These are phyloP conservation scores for Molanna angustata DNA, from an alignment of 2,888 invertebrate genomes.

Conservation along the genomic window DNA sequence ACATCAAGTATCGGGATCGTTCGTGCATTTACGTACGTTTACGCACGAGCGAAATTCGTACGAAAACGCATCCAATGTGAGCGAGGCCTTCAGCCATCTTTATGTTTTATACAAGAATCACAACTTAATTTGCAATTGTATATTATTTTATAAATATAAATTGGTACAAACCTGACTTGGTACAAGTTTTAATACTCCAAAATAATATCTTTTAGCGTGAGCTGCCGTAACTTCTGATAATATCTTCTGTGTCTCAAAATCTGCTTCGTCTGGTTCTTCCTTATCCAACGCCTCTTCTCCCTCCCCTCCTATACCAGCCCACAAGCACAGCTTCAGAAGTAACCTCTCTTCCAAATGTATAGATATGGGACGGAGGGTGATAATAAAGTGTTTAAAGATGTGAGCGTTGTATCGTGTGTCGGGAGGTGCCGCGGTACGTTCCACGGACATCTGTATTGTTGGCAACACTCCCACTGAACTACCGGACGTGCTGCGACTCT, in stretches of 20 bases:
- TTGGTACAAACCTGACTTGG: slow-evolving; percentile 69
- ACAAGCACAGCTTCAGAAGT: slow-evolving; percentile 56
- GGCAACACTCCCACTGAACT: slow-evolving; percentile 52
- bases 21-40: too few relatives aligned
- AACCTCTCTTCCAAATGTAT: slow-evolving; percentile 86
- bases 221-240: slow-evolving; percentile 77
- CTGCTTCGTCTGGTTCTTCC: slow-evolving; percentile 75
- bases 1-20: too few relatives aligned
- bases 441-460: slow-evolving; percentile 76
- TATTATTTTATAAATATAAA: too few relatives aligned
- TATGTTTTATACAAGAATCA: too few relatives aligned
- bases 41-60: too few relatives aligned
- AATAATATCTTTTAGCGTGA: slow-evolving; percentile 82
- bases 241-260: slow-evolving; percentile 76
- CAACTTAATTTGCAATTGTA: too few relatives aligned
- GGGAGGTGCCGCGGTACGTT: slow-evolving; percentile 66
- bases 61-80: too few relatives aligned
- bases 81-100: too few relatives aligned
- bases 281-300: slow-evolving; percentile 55
- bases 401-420: slow-evolving; percentile 74
- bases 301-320: slow-evolving; percentile 58
- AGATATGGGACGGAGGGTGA: slow-evolving; percentile 79
- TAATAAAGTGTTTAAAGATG: slow-evolving; percentile 81
- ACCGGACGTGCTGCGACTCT: slow-evolving; percentile 47
- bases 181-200: slow-evolving; percentile 75